A percentile compares a stretch with the other conserved stretches of the same genome.
phyloP scores from a whole-genome alignment of 2,113 vertebrate species.

The Vanacampus margaritifer region DNA sequence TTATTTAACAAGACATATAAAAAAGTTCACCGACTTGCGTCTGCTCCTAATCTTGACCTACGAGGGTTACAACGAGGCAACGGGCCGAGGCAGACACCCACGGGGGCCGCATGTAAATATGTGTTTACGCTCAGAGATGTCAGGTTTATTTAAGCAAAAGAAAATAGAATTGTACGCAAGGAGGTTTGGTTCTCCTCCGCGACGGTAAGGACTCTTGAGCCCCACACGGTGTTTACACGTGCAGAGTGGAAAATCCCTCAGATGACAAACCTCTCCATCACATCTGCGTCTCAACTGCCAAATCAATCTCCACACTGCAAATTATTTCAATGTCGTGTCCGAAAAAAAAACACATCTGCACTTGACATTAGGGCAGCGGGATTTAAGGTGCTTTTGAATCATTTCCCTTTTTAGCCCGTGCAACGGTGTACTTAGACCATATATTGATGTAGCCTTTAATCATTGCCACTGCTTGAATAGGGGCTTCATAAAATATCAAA shows the following conservation, averaged over 20 bases:
- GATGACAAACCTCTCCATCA: slow-evolving; percentile 62
- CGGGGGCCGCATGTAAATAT: slow-evolving; percentile 42
- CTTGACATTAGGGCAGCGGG: slow-evolving; percentile 19
- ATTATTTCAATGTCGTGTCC: slow-evolving; percentile 43
- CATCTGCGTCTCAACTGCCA: slow-evolving; percentile 63
- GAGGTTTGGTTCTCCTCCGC: slow-evolving; percentile 51
- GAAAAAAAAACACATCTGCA: slow-evolving; percentile 29
- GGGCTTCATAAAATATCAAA: slow-evolving; percentile 7
- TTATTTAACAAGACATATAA: slow-evolving; percentile 67
- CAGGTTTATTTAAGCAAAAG: slow-evolving; percentile 73
- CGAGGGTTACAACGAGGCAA: slow-evolving; percentile 42
- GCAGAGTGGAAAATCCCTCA: slow-evolving; percentile 62
- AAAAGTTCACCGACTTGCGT: background rate
- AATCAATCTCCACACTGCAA: slow-evolving; percentile 52
- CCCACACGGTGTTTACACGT: slow-evolving; percentile 54
- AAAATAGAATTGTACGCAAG: slow-evolving; percentile 60
- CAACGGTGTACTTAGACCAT: background rate
- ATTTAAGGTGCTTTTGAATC: slow-evolving; percentile 40
- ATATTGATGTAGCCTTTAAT: slow-evolving; percentile 8
- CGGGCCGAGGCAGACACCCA: slow-evolving; percentile 30
- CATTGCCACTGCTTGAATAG: slow-evolving; percentile 2
- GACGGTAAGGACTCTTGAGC: slow-evolving; percentile 41
- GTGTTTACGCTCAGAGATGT: slow-evolving; percentile 65
- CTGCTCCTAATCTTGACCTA: background rate
- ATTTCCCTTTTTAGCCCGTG: slow-evolving; percentile 11